Percentiles rank a stretch among this genome's conserved stretches.
Conservation (phyloP, 2,113 vertebrate species). For the Erythrolamprus reginae region DNA sequence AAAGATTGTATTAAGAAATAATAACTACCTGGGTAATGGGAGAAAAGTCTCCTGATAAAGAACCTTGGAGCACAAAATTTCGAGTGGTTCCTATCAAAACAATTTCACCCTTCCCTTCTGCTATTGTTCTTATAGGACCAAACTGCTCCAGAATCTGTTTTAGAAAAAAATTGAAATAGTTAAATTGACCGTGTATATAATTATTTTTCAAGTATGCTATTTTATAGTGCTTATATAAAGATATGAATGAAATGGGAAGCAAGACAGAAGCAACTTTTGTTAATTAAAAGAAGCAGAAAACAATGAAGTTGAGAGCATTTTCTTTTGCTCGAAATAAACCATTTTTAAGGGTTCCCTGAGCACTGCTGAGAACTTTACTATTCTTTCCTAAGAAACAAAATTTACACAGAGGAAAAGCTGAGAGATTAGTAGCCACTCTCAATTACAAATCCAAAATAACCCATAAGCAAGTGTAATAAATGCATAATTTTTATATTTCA, state of each 20-base stretch:
- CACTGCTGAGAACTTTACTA: neutral
- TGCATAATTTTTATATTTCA: neutral
- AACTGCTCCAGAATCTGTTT: constrained; percentile 89
- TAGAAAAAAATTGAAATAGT: neutral
- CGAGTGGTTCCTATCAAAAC: constrained; percentile 94
- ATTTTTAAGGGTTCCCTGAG: neutral
- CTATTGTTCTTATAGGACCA: constrained; percentile 91
- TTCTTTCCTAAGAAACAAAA: neutral
- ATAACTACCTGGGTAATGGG: constrained; percentile 88
- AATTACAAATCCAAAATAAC: neutral
- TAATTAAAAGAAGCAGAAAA: neutral
- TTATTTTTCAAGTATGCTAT: neutral
- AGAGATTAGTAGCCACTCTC: neutral
- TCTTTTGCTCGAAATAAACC: neutral
- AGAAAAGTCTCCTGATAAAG: constrained; percentile 83
- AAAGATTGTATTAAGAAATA: neutral
- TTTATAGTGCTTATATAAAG: neutral
- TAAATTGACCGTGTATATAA: neutral
- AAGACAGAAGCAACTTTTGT: neutral
- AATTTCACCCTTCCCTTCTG: constrained; percentile 86
- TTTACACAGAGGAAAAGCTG: neutral
- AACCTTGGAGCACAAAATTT: constrained; percentile 90
- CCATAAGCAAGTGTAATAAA: neutral
- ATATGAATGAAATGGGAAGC: fast-evolving
- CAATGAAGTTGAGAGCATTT: neutral